Conservation (phyloP, 2,888 invertebrate species). For the Apeira syringaria region DNA sequence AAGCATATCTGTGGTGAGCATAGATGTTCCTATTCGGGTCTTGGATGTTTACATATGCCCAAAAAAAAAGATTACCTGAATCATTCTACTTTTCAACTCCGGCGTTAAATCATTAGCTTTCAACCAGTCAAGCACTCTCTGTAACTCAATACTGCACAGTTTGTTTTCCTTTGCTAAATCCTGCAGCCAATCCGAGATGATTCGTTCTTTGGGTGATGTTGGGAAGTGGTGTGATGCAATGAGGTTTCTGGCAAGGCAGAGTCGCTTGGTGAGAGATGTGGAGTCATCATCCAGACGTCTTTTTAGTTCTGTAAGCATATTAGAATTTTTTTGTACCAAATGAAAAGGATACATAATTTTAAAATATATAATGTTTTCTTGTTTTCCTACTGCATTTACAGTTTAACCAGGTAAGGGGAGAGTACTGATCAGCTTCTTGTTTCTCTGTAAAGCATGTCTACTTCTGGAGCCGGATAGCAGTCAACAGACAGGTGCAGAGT, state of each 20-base stretch:
- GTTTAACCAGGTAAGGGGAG: no score
- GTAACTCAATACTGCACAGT: slow-evolving; percentile 52
- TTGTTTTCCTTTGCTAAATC: slow-evolving; percentile 47
- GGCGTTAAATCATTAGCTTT: slow-evolving; percentile 58
- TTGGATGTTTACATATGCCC: no score
- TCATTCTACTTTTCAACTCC: slow-evolving; percentile 61
- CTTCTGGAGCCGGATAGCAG: no score
- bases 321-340: no score
- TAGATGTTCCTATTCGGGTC: no score
- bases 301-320: slow-evolving; percentile 67
- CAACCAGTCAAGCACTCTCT: slow-evolving; percentile 59
- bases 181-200: slow-evolving; percentile 78
- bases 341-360: no score
- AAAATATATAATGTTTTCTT: no score
- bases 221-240: slow-evolving; percentile 74
- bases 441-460: no score
- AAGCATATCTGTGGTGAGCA: no score
- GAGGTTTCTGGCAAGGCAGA: slow-evolving; percentile 80
- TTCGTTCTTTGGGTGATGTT: slow-evolving; percentile 72
- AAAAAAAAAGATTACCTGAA: slow-evolving; percentile 65
- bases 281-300: slow-evolving; percentile 64
- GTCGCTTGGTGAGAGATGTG: slow-evolving; percentile 73
- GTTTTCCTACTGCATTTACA: no score
- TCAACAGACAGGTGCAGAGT: no score
- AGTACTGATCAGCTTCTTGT: no score